phyloP scores from a whole-genome alignment of 1,140 invertebrate genomes.

The Sitophilus oryzae region DNA sequence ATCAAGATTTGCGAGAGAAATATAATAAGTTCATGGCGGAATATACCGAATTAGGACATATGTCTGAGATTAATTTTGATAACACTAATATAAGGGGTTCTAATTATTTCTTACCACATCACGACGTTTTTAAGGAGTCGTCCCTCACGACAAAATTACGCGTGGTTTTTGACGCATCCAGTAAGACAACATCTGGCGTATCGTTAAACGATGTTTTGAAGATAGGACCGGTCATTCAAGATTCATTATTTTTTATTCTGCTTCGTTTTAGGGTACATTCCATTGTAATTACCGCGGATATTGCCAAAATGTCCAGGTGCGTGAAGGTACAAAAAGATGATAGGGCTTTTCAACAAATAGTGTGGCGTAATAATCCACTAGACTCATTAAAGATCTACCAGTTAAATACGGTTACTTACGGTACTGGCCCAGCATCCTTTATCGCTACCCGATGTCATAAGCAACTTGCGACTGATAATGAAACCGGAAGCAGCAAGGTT shows the following conservation, averaged over 20 bases:
- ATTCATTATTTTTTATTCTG: conserved; percentile 22
- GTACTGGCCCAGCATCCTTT: conserved; percentile 31
- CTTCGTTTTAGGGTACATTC: conserved; percentile 37
- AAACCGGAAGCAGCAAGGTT: too few species aligned
- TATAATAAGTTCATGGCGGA: conserved; percentile 5
- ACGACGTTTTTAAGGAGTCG: conserved; percentile 34
- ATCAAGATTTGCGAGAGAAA: background rate
- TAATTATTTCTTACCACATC: too few species aligned
- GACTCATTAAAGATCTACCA: conserved; percentile 11
- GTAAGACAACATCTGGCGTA: conserved; percentile 16
- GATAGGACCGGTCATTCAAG: conserved; percentile 30
- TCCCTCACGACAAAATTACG: conserved; percentile 39
- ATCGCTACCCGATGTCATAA: conserved; percentile 30
- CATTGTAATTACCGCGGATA: conserved; percentile 33
- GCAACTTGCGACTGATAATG: conserved; percentile 19
- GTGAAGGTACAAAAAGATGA: conserved; percentile 35
- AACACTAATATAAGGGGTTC: too few species aligned
- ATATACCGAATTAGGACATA: conserved; percentile 6
- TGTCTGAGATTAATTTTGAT: background rate
- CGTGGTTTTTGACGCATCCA: conserved; percentile 31
- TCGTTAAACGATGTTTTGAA: conserved; percentile 34
- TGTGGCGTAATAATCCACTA: conserved; percentile 37
- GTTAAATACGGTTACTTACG: conserved; percentile 37
- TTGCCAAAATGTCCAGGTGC: conserved; percentile 44
- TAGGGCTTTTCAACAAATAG: conserved; percentile 41